Conservation (phyloP, 2,113 vertebrate genomes). For the Diadophis punctatus region DNA sequence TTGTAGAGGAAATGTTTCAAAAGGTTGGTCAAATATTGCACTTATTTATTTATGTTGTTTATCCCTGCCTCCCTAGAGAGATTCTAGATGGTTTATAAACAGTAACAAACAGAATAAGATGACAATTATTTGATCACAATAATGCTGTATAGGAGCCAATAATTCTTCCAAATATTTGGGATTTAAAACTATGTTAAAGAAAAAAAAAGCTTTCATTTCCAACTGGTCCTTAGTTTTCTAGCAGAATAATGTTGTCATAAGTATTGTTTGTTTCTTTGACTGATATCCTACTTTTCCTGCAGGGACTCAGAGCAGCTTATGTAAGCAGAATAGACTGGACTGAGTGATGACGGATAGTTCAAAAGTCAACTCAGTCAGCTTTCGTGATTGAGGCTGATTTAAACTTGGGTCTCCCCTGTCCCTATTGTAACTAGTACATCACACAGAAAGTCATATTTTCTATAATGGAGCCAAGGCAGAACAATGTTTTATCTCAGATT, state of each 20-base stretch:
- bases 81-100: background rate
- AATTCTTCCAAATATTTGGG: background rate
- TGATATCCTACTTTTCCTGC: background rate
- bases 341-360: background rate
- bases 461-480: background rate
- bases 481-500: background rate
- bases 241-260: background rate
- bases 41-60: background rate
- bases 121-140: background rate
- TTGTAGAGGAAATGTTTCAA: background rate
- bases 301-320: background rate
- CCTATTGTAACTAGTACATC: background rate
- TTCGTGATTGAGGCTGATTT: background rate
- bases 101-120: background rate
- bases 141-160: background rate
- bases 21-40: accelerated
- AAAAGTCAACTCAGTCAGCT: background rate
- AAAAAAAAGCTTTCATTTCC: background rate
- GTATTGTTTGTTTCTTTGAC: background rate
- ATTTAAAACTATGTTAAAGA: background rate
- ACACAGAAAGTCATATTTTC: background rate
- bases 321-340: background rate
- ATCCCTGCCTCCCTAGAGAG: background rate
- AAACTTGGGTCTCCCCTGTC: background rate
- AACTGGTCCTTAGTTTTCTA: background rate